Evolutionary conservation across 2,113 vertebrate species (phyloP).

Genomic region (Caranx melampygus): DNA sequence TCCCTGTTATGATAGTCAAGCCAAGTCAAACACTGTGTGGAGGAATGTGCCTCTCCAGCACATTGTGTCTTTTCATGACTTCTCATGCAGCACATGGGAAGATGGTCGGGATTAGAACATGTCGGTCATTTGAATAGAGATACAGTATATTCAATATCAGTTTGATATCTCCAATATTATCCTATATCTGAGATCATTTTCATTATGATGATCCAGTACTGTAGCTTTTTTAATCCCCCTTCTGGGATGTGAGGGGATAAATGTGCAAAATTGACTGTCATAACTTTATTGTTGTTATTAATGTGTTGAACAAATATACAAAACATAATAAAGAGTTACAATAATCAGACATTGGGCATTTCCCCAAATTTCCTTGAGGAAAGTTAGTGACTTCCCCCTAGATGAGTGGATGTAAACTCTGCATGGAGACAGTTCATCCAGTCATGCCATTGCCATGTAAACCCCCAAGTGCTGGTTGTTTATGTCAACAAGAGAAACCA

Average conservation of each 20-base stretch:
- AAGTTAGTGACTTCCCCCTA: background rate
- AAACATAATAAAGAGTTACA: too few relatives aligned
- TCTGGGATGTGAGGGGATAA: too few relatives aligned
- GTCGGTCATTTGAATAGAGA: background rate
- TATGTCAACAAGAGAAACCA: conserved; percentile 56
- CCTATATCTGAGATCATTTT: too few relatives aligned
- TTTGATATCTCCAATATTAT: background rate
- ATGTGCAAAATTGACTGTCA: too few relatives aligned
- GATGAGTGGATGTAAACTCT: conserved; percentile 1
- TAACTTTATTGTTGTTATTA: too few relatives aligned
- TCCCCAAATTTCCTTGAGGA: conserved; percentile 3
- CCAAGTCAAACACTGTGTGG: conserved; percentile 65
- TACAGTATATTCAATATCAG: background rate
- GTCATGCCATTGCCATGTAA: background rate
- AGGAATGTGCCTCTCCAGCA: conserved; percentile 76
- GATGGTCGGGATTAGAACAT: background rate
- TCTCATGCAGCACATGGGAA: background rate
- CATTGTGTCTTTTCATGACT: conserved; percentile 24
- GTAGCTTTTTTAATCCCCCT: too few relatives aligned
- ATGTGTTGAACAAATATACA: too few relatives aligned
- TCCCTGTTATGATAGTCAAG: conserved; percentile 71
- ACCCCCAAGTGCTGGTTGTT: conserved; percentile 40
- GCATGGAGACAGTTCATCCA: conserved; percentile 5
- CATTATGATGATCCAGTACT: too few relatives aligned
- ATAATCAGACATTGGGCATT: background rate